Evolutionary conservation across 2,113 vertebrate genomes (phyloP).

Genomic region (Heliornis fulica): DNA sequence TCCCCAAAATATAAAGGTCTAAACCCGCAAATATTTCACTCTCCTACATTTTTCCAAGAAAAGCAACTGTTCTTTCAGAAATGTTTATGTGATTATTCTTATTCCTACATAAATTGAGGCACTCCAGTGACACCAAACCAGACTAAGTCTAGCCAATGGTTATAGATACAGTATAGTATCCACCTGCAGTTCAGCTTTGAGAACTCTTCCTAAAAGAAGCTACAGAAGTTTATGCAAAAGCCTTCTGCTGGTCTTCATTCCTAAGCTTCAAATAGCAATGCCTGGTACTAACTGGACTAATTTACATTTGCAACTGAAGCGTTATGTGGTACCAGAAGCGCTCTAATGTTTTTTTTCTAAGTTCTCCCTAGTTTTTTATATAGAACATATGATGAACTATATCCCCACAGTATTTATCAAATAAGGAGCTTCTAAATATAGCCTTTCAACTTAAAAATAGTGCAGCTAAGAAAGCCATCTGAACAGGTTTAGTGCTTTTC

Average conservation of each 20-base stretch:
- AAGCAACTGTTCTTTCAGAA: not conserved
- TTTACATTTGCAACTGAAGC: not conserved
- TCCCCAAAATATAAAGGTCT: not conserved
- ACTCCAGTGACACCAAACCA: not conserved
- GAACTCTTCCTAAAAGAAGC: not conserved
- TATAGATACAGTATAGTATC: not conserved
- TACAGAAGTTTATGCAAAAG: not conserved
- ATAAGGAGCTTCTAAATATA: not conserved
- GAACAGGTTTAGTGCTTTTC: not conserved
- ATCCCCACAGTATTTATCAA: not conserved
- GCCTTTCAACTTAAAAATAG: not conserved
- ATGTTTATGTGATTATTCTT: not conserved
- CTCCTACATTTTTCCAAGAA: not conserved
- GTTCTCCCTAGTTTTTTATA: not conserved
- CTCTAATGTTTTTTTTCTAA: not conserved
- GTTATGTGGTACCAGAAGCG: not conserved
- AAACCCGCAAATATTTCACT: not conserved
- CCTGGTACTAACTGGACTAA: not conserved
- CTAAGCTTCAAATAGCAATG: not conserved
- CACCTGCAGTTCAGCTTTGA: not conserved
- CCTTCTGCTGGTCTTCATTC: not conserved
- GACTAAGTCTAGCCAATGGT: not conserved
- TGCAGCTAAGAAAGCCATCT: not conserved
- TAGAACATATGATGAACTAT: not conserved
- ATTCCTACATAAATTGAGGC: not conserved